Evolutionary conservation across 2,888 invertebrate species (phyloP).

Genomic region (Philonicus albiceps): DNA sequence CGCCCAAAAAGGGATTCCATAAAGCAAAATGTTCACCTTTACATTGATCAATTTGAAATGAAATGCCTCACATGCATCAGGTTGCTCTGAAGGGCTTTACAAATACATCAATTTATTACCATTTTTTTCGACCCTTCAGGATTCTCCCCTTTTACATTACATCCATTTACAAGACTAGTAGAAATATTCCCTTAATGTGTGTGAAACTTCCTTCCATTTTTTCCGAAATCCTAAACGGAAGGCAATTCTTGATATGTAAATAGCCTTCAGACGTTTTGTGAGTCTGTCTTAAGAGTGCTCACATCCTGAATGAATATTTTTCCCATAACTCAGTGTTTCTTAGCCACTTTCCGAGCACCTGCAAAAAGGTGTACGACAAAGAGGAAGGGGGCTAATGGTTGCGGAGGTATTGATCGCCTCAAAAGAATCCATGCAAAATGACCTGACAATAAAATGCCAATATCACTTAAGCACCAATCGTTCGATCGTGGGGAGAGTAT

Average conservation of each 20-base stretch:
- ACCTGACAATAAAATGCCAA: slow-evolving; percentile 17
- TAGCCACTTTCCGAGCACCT: background rate
- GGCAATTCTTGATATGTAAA: background rate
- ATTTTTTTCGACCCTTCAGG: background rate
- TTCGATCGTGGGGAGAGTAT: background rate
- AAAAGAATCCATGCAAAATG: background rate
- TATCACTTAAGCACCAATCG: slow-evolving; percentile 10
- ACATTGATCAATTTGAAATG: background rate
- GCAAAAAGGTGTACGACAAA: background rate
- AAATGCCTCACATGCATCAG: background rate
- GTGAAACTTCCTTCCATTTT: background rate
- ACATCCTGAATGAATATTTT: background rate
- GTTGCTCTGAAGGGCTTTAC: background rate
- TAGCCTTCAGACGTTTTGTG: background rate
- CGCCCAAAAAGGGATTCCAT: too few relatives aligned
- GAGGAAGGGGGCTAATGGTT: background rate
- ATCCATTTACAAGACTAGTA: background rate
- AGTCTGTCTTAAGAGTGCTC: background rate
- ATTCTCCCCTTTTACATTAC: background rate
- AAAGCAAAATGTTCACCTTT: background rate
- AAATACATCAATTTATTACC: background rate
- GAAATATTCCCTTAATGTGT: background rate
- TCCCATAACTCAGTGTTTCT: background rate
- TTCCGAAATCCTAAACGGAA: background rate
- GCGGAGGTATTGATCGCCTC: background rate